phyloP scores from a whole-genome alignment of 2,113 vertebrate genomes.

The Brevimyrus niger region DNA sequence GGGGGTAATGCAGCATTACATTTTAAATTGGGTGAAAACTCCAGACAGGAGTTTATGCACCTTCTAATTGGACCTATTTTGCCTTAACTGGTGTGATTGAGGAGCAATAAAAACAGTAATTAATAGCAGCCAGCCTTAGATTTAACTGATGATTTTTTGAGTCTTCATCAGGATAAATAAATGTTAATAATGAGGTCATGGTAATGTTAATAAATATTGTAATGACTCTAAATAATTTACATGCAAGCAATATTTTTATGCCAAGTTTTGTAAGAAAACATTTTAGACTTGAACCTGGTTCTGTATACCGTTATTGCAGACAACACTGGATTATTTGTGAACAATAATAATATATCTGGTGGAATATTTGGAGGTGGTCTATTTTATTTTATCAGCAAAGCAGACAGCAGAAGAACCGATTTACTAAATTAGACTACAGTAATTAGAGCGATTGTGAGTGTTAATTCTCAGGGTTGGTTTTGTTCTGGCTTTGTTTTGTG shows the following conservation, averaged over 20 bases:
- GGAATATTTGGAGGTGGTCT: neutral
- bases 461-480: neutral
- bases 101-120: neutral
- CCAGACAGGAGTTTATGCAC: neutral
- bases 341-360: neutral
- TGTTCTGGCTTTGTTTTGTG: neutral
- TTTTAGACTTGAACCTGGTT: neutral
- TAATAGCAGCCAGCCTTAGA: neutral
- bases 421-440: neutral
- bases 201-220: neutral
- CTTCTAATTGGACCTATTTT: neutral
- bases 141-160: neutral
- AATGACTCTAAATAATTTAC: neutral
- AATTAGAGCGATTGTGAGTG: neutral
- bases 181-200: neutral
- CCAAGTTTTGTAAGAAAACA: neutral
- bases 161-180: neutral
- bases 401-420: neutral
- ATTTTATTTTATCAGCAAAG: neutral
- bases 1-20: neutral
- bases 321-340: neutral
- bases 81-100: neutral
- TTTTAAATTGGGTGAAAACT: neutral
- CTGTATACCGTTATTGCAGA: neutral
- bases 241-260: neutral